Percentiles rank a stretch among this genome's conserved stretches.
Evolutionary conservation across 2,888 invertebrate genomes (phyloP).

Genomic region (Gryllus longicercus): DNA sequence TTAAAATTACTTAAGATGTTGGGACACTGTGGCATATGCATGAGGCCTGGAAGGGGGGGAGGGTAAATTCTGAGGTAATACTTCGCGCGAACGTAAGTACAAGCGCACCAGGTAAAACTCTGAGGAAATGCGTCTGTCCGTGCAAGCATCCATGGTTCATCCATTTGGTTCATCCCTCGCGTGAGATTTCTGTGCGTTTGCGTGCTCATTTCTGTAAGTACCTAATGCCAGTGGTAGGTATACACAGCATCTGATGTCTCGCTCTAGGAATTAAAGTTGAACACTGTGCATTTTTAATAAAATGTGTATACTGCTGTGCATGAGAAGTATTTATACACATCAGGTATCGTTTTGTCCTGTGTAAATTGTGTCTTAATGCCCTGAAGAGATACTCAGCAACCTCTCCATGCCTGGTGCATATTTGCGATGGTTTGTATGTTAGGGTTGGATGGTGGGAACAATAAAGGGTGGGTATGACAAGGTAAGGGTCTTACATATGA

Average conservation of each 20-base stretch:
- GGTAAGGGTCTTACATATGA: neutral
- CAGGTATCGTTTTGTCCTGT: conserved; percentile 8
- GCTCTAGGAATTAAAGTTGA: conserved; percentile 2
- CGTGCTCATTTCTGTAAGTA: conserved; percentile 17
- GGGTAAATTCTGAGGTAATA: conserved; percentile 4
- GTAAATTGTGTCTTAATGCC: neutral
- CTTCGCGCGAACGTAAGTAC: conserved; percentile 51
- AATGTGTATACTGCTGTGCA: conserved; percentile 3
- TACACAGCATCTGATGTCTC: conserved; percentile 29
- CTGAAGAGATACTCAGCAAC: neutral
- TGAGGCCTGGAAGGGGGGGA: neutral
- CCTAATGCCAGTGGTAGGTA: conserved; percentile 41
- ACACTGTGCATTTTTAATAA: neutral
- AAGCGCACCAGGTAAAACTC: conserved; percentile 55
- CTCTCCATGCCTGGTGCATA: neutral
- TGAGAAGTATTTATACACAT: conserved; percentile 6
- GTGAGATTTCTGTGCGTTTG: conserved; percentile 23
- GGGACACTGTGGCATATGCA: neutral
- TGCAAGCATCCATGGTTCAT: conserved; percentile 20
- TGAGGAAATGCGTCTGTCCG: conserved; percentile 17
- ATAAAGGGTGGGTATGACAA: conserved; percentile 17
- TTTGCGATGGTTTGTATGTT: conserved; percentile 1
- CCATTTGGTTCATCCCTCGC: conserved; percentile 31
- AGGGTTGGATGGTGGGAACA: neutral
- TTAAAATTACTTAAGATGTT: neutral